Base-by-base conservation (phyloP, 2,888 invertebrate genomes). In the Phengaris alcon region DNA sequence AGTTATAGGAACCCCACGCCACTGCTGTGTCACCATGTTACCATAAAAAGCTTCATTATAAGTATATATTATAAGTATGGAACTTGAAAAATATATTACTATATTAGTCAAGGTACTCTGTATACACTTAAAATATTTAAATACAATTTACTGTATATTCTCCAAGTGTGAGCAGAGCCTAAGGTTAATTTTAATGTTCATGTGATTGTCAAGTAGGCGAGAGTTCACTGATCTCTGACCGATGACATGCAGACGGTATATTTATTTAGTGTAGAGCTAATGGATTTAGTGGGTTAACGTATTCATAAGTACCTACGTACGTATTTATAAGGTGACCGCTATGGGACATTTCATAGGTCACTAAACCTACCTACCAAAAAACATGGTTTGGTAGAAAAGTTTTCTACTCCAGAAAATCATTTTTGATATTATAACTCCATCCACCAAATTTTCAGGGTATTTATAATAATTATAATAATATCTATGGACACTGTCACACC, bases 321-420 rank as follows among this genome's bases (percentile, higher is more conserved):
- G n/a, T n/a, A n/a, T n/a, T n/a, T n/a, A 77, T 75, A 79, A 80
- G 80, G 75, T 84, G 87, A 83, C 88, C 87, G 87, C 79, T 76
- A 70, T 77, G 81, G 84, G 87, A 86, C 87, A 77, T 78, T 75
- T 76, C 77, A 79, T 82, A 82, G 79, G 84, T 82, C 79, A 79
- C 79, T 84, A 84, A 83, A 82, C 82, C 78, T 75, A 64, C 15
- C 7, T 8, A 35, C 35, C 35, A 35, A 35, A 35, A 35, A 35
- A 35, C 35, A 35, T 35, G 35, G 35, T 35, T 3, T 35, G 4
- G 35, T 35, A 35, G 35, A 35, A 35, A 35, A 3, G 3, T 35
- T 35, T 35, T 3, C 35, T 35, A 3, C 35, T 35, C 4, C 35
- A 35, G 35, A 35, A 35, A 35, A 35, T 35, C 35, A 35, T 35